These are phyloP conservation scores for Todiramphus chloris DNA, from an alignment of 2,113 vertebrate genomes.

Conservation along the genomic window DNA sequence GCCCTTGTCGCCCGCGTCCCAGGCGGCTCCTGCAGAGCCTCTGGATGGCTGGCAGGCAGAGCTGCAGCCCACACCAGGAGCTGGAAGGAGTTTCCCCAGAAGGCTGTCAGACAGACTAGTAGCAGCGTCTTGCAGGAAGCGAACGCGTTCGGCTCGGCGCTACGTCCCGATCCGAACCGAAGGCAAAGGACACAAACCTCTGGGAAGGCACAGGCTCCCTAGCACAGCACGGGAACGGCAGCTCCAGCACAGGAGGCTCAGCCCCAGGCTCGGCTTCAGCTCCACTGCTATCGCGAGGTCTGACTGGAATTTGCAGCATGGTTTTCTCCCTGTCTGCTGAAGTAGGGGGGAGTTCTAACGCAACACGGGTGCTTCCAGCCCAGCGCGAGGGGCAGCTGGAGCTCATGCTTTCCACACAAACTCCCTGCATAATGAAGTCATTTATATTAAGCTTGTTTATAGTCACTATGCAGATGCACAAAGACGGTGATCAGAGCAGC, in stretches of 20 bases:
- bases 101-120: constrained; percentile 8
- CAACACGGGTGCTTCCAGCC: rapidly evolving
- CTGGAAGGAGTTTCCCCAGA: not conserved
- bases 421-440: not conserved
- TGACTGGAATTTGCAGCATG: rapidly evolving
- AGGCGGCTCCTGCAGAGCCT: not conserved
- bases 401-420: not conserved
- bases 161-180: rapidly evolving
- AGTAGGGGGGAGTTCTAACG: rapidly evolving
- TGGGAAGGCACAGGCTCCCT: rapidly evolving
- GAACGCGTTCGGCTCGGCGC: not conserved
- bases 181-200: not conserved
- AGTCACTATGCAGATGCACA: not conserved
- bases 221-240: rapidly evolving
- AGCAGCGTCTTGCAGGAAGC: not conserved
- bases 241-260: rapidly evolving
- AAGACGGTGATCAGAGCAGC: not conserved
- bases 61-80: not conserved
- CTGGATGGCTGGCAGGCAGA: not conserved
- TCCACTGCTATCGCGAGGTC: rapidly evolving
- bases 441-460: not conserved
- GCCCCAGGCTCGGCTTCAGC: not conserved
- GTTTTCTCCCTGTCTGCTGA: rapidly evolving
- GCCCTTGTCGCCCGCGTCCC: not conserved
- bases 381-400: not conserved